Base-by-base conservation (phyloP, 1,140 invertebrate genomes). In the Fopius arisanus region DNA sequence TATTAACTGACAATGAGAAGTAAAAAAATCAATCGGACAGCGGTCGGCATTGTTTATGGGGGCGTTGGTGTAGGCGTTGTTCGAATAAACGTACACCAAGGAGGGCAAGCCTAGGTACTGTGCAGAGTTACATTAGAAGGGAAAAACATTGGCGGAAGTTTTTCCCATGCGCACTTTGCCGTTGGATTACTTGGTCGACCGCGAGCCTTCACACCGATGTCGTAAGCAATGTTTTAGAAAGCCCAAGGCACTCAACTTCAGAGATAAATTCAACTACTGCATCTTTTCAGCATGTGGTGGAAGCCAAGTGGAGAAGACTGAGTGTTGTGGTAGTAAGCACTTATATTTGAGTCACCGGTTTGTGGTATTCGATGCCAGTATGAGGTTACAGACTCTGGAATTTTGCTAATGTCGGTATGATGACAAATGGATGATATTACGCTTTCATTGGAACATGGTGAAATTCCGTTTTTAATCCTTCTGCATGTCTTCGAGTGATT, bases 131-230 rank as follows among this genome's bases (percentile, higher is more conserved):
- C 26, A 59, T 59, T 59, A 59, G 54, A 59, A 59, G 54, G 54
- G 54, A 59, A 59, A 48, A 48, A 59, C 10, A 2, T 12, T 28
- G 19, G 70, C 41, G 41, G 71, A 62, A 31, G 73, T 51, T 75
- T 48, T 77, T 75, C 70, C 59, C 73, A 72, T 67, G 76, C 40
- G 59, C 75, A 19, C 66, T 28, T 59, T 59, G 54, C 54, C 54
- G 54, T 59, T 59, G 54, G 19, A 59, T 59, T 59, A 59, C 21
- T 59, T 59, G 54, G 54, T 59, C 54, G 54, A 54, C 10, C 43
- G 41, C 40, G n/a, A 19, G 43, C 16, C 29, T 26, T 7, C 28
- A 21, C 28, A 19, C 14, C 16, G 66, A 54, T 69, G 67, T 69
- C 29, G 67, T 33, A 69, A 69, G 43, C 67, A 43, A 26, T 33